A percentile compares a stretch with the other conserved stretches of the same genome.
Conservation (phyloP, 2,888 invertebrate genomes). For the Phyto melanocephala region DNA sequence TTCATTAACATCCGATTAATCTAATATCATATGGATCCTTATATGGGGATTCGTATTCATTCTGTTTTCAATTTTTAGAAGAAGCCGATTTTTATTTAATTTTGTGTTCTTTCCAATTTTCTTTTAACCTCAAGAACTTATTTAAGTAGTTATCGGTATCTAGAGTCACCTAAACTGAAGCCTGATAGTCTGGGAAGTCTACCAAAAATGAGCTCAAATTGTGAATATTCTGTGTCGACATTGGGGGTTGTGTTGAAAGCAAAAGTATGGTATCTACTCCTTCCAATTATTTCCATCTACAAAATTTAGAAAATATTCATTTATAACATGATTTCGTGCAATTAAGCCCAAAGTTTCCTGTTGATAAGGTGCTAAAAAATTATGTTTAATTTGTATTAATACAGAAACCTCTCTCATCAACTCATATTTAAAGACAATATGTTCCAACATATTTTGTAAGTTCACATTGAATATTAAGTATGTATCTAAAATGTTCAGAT, state of each 20-base stretch:
- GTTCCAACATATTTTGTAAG: conserved; percentile 15
- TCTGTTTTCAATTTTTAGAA: no score
- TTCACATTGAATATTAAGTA: conserved; percentile 13
- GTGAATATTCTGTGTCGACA: conserved; percentile 16
- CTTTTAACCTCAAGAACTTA: no score
- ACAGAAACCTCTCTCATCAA: neutral
- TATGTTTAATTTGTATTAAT: conserved; percentile 38
- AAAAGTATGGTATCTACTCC: conserved; percentile 49
- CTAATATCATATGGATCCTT: no score
- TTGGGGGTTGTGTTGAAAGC: conserved; percentile 40
- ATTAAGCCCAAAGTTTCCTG: conserved; percentile 32
- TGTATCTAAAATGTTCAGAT: neutral
- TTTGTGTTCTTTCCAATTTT: neutral
- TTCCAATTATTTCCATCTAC: conserved; percentile 11
- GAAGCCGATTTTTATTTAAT: no score
- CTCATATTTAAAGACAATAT: conserved; percentile 17
- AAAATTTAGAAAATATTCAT: conserved; percentile 39
- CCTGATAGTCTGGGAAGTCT: neutral
- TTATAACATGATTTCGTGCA: conserved; percentile 29
- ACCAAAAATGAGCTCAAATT: neutral
- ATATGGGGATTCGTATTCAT: no score
- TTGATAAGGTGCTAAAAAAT: conserved; percentile 27
- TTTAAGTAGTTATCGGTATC: no score
- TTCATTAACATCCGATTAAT: no score
- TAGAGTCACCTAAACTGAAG: neutral